Evolutionary conservation across 2,888 invertebrate species (phyloP), one percentile per base, ranked within the genome.

Genomic region (Zootermopsis nevadensis): DNA sequence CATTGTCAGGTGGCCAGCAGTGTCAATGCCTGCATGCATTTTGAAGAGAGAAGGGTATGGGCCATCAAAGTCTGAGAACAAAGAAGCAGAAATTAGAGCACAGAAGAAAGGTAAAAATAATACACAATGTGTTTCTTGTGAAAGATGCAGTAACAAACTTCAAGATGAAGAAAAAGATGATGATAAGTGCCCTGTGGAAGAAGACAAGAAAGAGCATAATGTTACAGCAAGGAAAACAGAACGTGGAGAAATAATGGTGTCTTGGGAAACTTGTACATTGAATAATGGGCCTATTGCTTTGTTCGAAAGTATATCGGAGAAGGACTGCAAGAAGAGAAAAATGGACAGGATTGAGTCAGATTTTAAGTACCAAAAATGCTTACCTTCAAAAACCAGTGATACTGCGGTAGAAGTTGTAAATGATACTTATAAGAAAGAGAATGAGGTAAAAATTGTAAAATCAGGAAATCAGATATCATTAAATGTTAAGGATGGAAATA

Each of bases 1-100:
- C 10, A 67, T 30, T 35, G 33, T 80, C 24, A 80, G 55, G n/a
- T 80, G 80, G 80, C 80, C 80, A 66, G 66, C 67, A 38, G 35
- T 67, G 8, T 19, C 33, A 33, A 48, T 67, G n/a, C 35, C 38
- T n/a, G 4, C 12, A 22, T 31, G 22, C 69, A 19, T 10, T 27
- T 31, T 22, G 33, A 0, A 8, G n/a, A 27, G 60, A 2, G 15
- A 60, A 27, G 60, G 27, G 27, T 69, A 22, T 69, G 66, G 33
- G 22, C 69, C 33, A 27, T 33, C 24, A n/a, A 24, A 31, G 30
- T 48, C 22, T 53, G 66, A 42, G 27, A 72, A 19, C 33, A 81
- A 22, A 3, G 69, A 19, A 81, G 24, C 6, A 7, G 53, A 72
- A 33, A 19, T 12, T 48, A 48, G 10, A 72, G 31, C 15, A 31